Evolutionary conservation across 2,888 invertebrate genomes (phyloP).

Genomic region (Machimus atricapillus): DNA sequence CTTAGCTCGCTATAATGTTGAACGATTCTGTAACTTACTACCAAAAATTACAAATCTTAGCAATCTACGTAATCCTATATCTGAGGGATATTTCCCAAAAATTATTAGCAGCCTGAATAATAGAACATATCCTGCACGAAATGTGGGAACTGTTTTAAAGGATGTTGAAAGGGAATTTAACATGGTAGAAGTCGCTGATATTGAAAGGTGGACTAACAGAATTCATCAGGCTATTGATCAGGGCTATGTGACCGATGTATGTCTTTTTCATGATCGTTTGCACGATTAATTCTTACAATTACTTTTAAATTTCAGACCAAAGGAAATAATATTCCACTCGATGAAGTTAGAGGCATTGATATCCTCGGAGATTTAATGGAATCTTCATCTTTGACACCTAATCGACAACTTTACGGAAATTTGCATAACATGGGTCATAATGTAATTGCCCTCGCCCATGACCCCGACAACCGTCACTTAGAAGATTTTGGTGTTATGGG

Average conservation of each 20-base stretch:
- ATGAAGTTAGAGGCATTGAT: constrained; percentile 72
- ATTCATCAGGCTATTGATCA: constrained; percentile 78
- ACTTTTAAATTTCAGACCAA: not conserved
- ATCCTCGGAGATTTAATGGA: constrained; percentile 81
- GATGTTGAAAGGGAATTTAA: constrained; percentile 74
- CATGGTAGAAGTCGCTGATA: constrained; percentile 65
- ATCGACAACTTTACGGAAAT: constrained; percentile 76
- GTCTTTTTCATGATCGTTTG: constrained; percentile 48
- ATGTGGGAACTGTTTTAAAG: constrained; percentile 66
- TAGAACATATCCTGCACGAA: constrained; percentile 77
- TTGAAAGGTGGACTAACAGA: constrained; percentile 78
- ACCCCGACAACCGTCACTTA: constrained; percentile 74
- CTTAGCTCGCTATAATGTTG: constrained; percentile 73
- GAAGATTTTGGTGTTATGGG: constrained; percentile 82
- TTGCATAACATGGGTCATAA: constrained; percentile 85
- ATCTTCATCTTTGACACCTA: constrained; percentile 72
- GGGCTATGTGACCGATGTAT: constrained; percentile 69
- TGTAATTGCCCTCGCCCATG: constrained; percentile 77
- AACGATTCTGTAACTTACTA: constrained; percentile 76
- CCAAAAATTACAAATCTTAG: constrained; percentile 70
- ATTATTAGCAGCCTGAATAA: constrained; percentile 72
- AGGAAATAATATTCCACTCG: constrained; percentile 51
- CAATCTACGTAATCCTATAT: constrained; percentile 73
- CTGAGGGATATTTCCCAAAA: constrained; percentile 84
- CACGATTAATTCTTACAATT: not conserved